These are phyloP conservation scores for Anisognathus igniventris DNA, from an alignment of 2,797 vertebrate species.

Conservation along the genomic window DNA sequence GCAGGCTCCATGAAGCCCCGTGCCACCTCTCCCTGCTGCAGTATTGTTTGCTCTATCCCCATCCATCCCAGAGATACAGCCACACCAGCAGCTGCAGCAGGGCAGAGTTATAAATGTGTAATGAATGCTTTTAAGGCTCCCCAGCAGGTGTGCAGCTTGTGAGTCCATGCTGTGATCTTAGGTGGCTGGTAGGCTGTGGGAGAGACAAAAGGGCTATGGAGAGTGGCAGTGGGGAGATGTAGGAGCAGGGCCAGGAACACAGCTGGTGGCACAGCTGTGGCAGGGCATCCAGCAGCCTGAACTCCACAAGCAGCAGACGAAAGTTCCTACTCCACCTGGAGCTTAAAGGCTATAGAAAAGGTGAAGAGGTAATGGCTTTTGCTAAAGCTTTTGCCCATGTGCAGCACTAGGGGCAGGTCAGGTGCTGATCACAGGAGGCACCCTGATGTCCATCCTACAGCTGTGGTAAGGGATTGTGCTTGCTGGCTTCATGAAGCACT, in stretches of 20 bases:
- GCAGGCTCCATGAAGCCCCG: fast-evolving
- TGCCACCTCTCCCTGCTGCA: not conserved
- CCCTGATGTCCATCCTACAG: not conserved
- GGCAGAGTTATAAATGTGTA: not conserved
- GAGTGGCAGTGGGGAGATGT: not conserved
- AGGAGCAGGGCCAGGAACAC: not conserved
- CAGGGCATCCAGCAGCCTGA: not conserved
- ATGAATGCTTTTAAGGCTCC: not conserved
- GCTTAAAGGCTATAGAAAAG: not conserved
- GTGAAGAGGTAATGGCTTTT: not conserved
- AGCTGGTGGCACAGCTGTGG: fast-evolving
- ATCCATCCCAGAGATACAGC: not conserved
- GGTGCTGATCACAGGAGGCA: fast-evolving
- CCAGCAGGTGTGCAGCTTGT: fast-evolving
- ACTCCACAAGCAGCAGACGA: fast-evolving
- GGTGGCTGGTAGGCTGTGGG: not conserved
- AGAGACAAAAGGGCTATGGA: fast-evolving
- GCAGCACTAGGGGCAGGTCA: not conserved
- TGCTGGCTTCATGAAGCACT: fast-evolving
- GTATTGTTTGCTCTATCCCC: not conserved
- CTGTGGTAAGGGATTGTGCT: fast-evolving
- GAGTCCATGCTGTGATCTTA: fast-evolving
- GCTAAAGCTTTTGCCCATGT: not conserved
- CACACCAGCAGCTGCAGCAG: not conserved
- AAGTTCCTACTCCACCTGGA: not conserved